Conservation (phyloP, 2,888 invertebrate genomes). For the Scelioninae gen. 2 region DNA sequence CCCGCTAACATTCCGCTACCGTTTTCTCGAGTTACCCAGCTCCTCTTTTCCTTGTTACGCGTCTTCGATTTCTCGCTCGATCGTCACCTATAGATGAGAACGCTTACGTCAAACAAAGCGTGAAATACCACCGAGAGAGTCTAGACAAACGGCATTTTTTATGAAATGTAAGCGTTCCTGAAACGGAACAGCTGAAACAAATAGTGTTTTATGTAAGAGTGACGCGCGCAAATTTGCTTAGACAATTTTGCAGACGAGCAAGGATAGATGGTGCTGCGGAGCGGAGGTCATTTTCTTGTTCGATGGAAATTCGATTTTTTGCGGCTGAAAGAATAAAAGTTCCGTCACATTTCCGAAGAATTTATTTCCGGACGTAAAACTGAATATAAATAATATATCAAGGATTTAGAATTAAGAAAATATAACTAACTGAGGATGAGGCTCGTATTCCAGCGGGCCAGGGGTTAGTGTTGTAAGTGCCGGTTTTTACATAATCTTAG, state of each 20-base stretch:
- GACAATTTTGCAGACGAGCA: not conserved
- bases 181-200: constrained; percentile 23
- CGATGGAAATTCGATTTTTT: not conserved
- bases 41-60: constrained; percentile 37
- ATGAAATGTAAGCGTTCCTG: constrained; percentile 18
- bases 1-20: constrained; percentile 62
- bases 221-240: constrained; percentile 7
- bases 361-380: no score
- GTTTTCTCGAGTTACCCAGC: constrained; percentile 36
- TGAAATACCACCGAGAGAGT: constrained; percentile 38
- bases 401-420: no score
- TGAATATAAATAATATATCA: no score
- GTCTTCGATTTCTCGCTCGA: constrained; percentile 46
- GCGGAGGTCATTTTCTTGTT: not conserved
- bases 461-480: no score
- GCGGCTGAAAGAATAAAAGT: no score
- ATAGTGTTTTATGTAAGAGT: constrained; percentile 20
- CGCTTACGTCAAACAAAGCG: constrained; percentile 43
- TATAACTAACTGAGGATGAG: no score
- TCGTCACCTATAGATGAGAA: constrained; percentile 39
- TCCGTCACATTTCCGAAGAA: no score
- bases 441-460: no score
- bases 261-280: not conserved
- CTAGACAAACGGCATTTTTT: constrained; percentile 37
- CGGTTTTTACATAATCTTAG: no score